A percentile compares a stretch with the other conserved stretches of the same genome.
These are phyloP conservation scores for Petroica traversi DNA, from an alignment of 2,113 vertebrate species.

Conservation along the genomic window DNA sequence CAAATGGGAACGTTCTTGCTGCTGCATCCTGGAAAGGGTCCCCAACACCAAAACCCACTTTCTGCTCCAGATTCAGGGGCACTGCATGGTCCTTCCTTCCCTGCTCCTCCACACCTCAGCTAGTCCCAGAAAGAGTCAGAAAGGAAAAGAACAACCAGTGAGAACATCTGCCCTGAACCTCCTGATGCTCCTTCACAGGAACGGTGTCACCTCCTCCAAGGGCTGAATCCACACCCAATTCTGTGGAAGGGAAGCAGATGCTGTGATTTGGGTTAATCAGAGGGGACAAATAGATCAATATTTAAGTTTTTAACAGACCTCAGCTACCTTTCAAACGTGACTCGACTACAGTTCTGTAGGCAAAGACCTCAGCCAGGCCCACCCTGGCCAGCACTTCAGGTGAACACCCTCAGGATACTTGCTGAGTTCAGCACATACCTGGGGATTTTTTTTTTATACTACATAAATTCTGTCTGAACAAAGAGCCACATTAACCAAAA, in stretches of 20 bases:
- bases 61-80: neutral
- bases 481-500: neutral
- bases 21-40: neutral
- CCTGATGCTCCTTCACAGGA: neutral
- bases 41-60: neutral
- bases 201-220: rapidly evolving
- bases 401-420: neutral
- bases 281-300: neutral
- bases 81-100: neutral
- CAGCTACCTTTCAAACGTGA: neutral
- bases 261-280: too few species aligned
- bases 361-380: neutral
- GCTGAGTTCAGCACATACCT: neutral
- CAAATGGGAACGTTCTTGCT: neutral
- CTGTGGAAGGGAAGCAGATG: neutral
- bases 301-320: neutral
- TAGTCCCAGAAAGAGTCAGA: neutral
- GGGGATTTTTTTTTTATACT: neutral
- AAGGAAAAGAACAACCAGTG: rapidly evolving
- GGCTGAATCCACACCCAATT: neutral
- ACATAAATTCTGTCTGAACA: neutral
- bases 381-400: neutral
- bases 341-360: neutral
- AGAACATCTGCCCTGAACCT: neutral
- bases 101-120: neutral